Evolutionary conservation across 2,113 vertebrate genomes (phyloP).

Genomic region (Salminus brasiliensis): DNA sequence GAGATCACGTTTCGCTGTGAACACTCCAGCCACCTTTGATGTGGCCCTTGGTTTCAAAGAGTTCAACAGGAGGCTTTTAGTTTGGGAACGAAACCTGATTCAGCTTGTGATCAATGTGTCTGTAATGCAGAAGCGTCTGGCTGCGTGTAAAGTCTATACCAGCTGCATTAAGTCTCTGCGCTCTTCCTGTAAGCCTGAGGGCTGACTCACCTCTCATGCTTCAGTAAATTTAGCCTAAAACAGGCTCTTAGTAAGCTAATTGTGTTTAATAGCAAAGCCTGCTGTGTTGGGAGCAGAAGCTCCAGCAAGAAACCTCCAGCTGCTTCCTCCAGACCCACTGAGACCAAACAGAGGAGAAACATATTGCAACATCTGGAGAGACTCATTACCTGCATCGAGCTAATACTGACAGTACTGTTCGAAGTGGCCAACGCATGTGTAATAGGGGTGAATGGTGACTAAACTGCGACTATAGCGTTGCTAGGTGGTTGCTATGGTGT

Average conservation of each 20-base stretch:
- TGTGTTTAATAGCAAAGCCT: slow-evolving; percentile 35
- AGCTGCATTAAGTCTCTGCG: background rate
- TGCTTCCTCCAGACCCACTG: slow-evolving; percentile 9
- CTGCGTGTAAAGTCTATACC: background rate
- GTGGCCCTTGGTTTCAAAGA: background rate
- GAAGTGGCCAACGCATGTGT: background rate
- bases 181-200: slow-evolving; percentile 10
- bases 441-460: background rate
- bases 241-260: slow-evolving; percentile 27
- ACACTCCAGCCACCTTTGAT: background rate
- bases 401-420: background rate
- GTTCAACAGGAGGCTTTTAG: background rate
- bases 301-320: slow-evolving; percentile 21
- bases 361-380: background rate
- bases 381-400: background rate
- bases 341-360: background rate
- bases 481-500: no score
- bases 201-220: background rate
- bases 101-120: background rate
- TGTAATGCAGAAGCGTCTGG: background rate
- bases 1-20: background rate
- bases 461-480: no score
- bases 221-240: slow-evolving; percentile 23
- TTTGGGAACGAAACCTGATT: background rate
- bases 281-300: slow-evolving; percentile 13